Conservation (phyloP, 2,797 vertebrate genomes). For the Tauraco hartlaubi region DNA sequence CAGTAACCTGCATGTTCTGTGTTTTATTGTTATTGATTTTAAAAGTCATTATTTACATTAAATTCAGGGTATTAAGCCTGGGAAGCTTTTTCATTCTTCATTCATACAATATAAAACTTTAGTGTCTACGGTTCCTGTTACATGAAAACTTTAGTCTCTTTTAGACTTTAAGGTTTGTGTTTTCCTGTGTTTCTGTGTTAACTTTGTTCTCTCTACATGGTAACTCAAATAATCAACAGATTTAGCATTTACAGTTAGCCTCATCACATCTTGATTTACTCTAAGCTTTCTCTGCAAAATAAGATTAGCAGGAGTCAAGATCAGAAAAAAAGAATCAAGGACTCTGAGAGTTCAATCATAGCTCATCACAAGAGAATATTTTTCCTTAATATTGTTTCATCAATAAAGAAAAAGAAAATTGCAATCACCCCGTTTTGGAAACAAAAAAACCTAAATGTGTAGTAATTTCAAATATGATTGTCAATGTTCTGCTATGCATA, state of each 20-base stretch:
- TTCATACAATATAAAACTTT: neutral
- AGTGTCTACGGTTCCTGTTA: rapidly evolving
- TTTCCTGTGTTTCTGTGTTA: neutral
- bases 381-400: neutral
- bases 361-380: neutral
- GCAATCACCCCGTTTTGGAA: neutral
- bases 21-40: neutral
- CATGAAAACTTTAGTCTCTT: neutral
- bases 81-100: neutral
- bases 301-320: neutral
- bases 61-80: neutral
- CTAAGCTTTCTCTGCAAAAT: neutral
- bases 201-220: neutral
- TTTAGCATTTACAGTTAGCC: neutral
- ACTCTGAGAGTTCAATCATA: neutral
- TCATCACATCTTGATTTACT: neutral
- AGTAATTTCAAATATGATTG: neutral
- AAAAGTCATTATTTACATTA: neutral
- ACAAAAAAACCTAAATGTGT: neutral
- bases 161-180: neutral
- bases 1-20: neutral
- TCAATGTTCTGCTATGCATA: neutral
- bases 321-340: neutral
- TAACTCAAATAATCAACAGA: neutral
- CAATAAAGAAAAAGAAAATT: neutral